Evolutionary conservation across 2,888 invertebrate genomes (phyloP), one percentile per base, ranked within the genome.

Genomic region (Xestia rhomboidea): DNA sequence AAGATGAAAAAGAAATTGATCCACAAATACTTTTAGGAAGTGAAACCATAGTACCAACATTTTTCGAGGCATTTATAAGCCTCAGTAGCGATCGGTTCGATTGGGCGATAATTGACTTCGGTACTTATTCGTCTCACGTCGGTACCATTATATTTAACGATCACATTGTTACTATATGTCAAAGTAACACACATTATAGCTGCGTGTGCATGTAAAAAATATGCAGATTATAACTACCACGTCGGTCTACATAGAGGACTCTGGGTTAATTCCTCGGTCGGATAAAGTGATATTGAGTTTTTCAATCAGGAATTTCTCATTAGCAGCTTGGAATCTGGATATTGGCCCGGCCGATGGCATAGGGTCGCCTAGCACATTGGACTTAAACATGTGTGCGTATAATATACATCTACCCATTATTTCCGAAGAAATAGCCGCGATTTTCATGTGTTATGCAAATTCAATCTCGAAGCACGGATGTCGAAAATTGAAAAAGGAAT

Each of bases 71-170:
- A 60, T 81, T 72, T 76, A 77, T 68, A 68, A 72, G 67, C 57
- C 51, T 38, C 66, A 27, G 57, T 38, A 62, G 73, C 64, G 73
- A 77, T 60, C 54, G 57, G 46, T 66, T 70, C 27, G 68, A 78
- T 68, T 71, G 30, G 38, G 38, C 49, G 63, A 73, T 84, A 81
- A 82, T 81, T 72, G 76, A 57, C 54, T 38, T 57, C 6, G 24
- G 68, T 79, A 76, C 54, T 72, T 74, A 89, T 87, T 80, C 82
- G 7, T n/a, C 24, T 80, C 89, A 87, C 89, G 89, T 79, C n/a
- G 54, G 21, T 13, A 46, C 69, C 67, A 81, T 87, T 76, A 71
- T 66, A 70, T 82, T 86, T 89, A 73, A 89, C 77, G 74, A 71
- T 51, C 57, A 82, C 67, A 86, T 89, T 89, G 89, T 89, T 78